phyloP scores from a whole-genome alignment of 2,888 invertebrate genomes.

The Ennomos quercinarius region DNA sequence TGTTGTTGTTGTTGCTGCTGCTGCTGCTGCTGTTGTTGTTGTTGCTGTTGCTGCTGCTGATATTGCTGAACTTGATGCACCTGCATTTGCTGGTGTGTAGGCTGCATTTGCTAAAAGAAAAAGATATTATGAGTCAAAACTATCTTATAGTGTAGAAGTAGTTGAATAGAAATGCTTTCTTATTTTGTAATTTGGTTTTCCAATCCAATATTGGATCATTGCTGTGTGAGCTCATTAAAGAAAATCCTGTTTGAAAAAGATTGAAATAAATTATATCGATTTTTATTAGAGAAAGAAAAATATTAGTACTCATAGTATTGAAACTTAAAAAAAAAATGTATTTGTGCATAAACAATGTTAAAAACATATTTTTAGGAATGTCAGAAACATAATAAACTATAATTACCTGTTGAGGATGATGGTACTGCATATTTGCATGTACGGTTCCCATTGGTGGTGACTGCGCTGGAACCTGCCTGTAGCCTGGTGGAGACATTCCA shows the following conservation, averaged over 20 bases:
- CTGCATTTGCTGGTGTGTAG: constrained; percentile 67
- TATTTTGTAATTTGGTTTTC: too few relatives aligned
- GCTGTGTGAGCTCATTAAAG: too few relatives aligned
- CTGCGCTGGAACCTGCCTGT: constrained; percentile 78
- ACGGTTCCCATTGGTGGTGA: constrained; percentile 80
- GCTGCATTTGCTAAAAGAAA: constrained; percentile 58
- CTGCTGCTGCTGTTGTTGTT: constrained; percentile 60
- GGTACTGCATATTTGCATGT: constrained; percentile 80
- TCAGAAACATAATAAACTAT: too few relatives aligned
- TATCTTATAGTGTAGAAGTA: neutral
- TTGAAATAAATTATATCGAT: too few relatives aligned
- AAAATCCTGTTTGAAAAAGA: too few relatives aligned
- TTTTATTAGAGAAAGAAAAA: too few relatives aligned
- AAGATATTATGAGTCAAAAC: neutral
- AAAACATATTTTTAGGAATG: too few relatives aligned
- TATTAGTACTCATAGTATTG: too few relatives aligned
- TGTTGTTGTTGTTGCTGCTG: constrained; percentile 67
- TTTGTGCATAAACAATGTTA: too few relatives aligned
- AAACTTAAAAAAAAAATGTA: too few relatives aligned
- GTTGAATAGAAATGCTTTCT: too few relatives aligned
- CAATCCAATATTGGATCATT: too few relatives aligned
- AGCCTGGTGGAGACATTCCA: constrained; percentile 84
- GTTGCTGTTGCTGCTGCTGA: constrained; percentile 63
- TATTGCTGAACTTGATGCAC: constrained; percentile 73
- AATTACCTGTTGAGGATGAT: constrained; percentile 77